Evolutionary conservation across 2,888 invertebrate genomes (phyloP), one percentile per base, ranked within the genome.

Genomic region (Cepaea hortensis): DNA sequence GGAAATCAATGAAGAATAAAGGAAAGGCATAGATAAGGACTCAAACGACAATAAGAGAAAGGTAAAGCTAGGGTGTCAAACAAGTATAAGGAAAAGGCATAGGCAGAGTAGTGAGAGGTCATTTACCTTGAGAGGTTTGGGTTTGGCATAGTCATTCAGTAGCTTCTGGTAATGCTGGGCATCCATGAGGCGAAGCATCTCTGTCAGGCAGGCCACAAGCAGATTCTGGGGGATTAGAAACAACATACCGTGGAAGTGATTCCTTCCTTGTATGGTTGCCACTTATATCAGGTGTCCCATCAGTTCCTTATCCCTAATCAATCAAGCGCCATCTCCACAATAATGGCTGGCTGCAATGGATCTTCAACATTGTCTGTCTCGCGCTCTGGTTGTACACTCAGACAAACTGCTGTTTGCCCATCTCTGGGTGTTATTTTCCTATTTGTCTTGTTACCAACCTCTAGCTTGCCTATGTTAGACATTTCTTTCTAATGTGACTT

Each of bases 141-240:
- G 90, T 72, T 93, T 91, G 1, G 95, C 95, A 11, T 97, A 97
- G 91, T 97, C 97, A 23, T 89, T 86, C 97, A 98, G 97, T 77
- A 98, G 95, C 23, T 97, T 96, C 90, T 97, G 96, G 94, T 98
- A 98, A 93, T 98, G 98, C 61, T 96, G 96, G 89, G 98, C 97
- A 90, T 97, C 97, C 92, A 98, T 96, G 5, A 98, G 95, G 93
- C 98, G 97, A 92, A 98, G 95, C 76, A 97, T 96, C 0, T 98
- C 97, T 55, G 98, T 96, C 35, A 98, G 95, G 93, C 97, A 98
- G 0, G 97, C 97, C 18, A 98, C 98, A 94, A 98, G 95, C 90
- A 97, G 96, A 4, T 98, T 97, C 97, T 97, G 94, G 0, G 23
- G 70, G 35, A 18, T 35, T 76, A 80, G 46, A 68, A 83, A 73